Base-by-base conservation (phyloP, 2,888 invertebrate species). In the Pelosia muscerda region DNA sequence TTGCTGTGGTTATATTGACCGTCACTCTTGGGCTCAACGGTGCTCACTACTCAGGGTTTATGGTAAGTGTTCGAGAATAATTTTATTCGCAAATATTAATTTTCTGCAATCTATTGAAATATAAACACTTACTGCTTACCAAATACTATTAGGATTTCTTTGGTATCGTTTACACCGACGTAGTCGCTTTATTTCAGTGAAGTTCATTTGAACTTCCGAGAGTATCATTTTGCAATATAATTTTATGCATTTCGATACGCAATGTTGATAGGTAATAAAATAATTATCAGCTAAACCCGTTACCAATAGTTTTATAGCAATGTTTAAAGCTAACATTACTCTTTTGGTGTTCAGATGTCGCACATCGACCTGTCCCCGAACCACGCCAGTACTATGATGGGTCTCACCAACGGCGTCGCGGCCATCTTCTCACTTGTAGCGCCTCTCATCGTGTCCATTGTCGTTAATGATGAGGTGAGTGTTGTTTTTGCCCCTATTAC, bases 331-430 rank as follows among this genome's bases (percentile, higher is more conserved):
- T 23, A 15, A 22, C 15, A 19, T 22, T 13, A 25, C 34, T 25
- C 0, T 62, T 4, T 31, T 28, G 19, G 19, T 34, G 26, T 55
- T 8, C 95, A 96, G 95, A 95, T 96, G 22, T 98, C 98, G 76
- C 98, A 98, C 83, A 97, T 98, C 74, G 98, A 98, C 91, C 92
- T 98, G 64, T 97, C 98, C 9, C 98, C 98, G 0, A 97, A 97
- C 86, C 97, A 97, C 86, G 97, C 98, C 2, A 98, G 98, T 34
- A 96, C 97, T 0, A 90, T 98, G 76, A 98, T 98, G 97, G 98
- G 98, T 8, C 96, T 98, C 79, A 97, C 97, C 1, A 98, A 98
- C 86, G 97, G 97, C 13, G 92, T 96, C n/a, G 97, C 97, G 0
- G 97, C 97, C 81, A 92, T 97, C 15, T 97, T 97, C 89, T 97